Base-by-base conservation (phyloP, 2,888 invertebrate species). In the Melanotus villosus region DNA sequence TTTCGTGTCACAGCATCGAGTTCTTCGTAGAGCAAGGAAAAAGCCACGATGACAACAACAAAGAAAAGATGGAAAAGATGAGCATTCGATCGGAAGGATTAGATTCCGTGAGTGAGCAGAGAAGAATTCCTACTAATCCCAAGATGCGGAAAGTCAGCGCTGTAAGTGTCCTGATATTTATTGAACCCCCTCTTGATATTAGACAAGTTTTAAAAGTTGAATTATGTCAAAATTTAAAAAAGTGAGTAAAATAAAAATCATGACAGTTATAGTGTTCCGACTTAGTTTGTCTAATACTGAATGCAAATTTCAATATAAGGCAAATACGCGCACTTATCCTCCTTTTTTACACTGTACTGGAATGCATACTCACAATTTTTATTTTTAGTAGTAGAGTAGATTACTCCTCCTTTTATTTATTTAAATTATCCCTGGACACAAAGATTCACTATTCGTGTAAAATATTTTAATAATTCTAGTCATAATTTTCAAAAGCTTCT, bases 1-100 rank as follows among this genome's bases (percentile, higher is more conserved):
- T 92, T 85, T 97, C 97, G 71, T 95, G 94, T 85, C 93, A 93
- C 84, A 96, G 96, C 85, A 96, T 96, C 88, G 96, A 97, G 86
- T 88, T 94, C 78, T 96, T 95, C 86, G 93, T 95, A 77, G 93
- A 93, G 81, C 95, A 95, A 84, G 95, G 94, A 81, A 94, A 93
- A 80, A 94, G 93, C 80, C 92, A 93, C 85, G 92, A 92, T 82
- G 95, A 95, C 85, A 95, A 95, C 89, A 94, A 94, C 89, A 93
- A 93, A 80, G 93, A 93, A 85, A 93, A 94, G 86, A 96, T 96
- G 91, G 93, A 93, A 85, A 93, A 94, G 86, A 96, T 96, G 91
- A 95, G 95, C 87, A 92, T 96, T 80, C 91, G 95, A 84, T 85
- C 86, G 38, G 92, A 93, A 87, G 92, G 92, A 88, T 91, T 94